These are phyloP conservation scores for Limnodromus scolopaceus DNA, from an alignment of 2,797 vertebrate genomes.

Conservation along the genomic window DNA sequence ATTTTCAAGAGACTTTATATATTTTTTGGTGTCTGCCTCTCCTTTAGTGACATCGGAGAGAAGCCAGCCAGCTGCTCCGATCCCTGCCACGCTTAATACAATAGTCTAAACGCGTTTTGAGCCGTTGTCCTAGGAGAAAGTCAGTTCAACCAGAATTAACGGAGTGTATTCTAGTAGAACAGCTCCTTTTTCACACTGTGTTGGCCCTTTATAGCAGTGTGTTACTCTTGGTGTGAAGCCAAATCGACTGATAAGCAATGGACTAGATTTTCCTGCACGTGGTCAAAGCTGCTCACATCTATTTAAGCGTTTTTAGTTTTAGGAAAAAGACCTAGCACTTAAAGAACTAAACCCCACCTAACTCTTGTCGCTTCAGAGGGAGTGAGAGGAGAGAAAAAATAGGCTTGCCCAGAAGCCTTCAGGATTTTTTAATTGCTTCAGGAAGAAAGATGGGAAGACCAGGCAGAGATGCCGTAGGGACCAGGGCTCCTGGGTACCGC, in stretches of 20 bases:
- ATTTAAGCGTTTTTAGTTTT: not conserved
- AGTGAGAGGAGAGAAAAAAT: not conserved
- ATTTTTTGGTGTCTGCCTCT: not conserved
- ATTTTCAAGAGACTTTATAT: not conserved
- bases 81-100: not conserved
- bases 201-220: constrained; percentile 44
- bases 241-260: constrained; percentile 46
- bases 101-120: not conserved
- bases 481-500: not conserved
- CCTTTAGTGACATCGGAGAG: not conserved
- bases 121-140: constrained; percentile 16
- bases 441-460: not conserved
- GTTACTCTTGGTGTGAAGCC: constrained; percentile 40
- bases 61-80: not conserved
- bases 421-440: constrained; percentile 1
- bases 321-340: not conserved
- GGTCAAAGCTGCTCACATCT: constrained; percentile 10
- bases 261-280: constrained; percentile 24
- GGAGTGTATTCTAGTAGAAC: constrained; percentile 50
- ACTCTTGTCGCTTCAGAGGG: not conserved
- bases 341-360: not conserved
- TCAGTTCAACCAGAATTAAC: constrained; percentile 50
- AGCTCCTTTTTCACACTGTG: constrained; percentile 54
- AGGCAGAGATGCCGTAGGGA: not conserved
- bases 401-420: not conserved